A percentile compares a stretch with the other conserved stretches of the same genome.
These are phyloP conservation scores for Stictonetta naevosa DNA, from an alignment of 2,113 vertebrate species.

Conservation along the genomic window DNA sequence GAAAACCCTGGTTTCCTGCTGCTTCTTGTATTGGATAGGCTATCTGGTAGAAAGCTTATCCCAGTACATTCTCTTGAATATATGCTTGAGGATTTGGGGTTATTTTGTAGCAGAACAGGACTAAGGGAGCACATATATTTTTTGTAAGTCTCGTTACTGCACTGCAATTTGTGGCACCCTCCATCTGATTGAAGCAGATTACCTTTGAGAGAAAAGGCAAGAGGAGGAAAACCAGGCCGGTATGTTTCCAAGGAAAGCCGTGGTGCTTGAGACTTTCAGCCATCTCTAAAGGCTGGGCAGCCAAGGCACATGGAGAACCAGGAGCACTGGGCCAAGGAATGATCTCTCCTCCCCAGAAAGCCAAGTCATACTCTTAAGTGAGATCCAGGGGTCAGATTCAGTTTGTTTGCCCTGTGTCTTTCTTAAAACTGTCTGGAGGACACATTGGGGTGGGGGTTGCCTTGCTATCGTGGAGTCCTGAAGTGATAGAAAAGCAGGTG, in stretches of 20 bases:
- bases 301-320: accelerated
- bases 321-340: not conserved
- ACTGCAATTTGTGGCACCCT: not conserved
- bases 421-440: not conserved
- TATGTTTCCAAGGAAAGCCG: not conserved
- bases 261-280: not conserved
- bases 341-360: not conserved
- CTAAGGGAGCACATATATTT: not conserved
- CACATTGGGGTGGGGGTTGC: not conserved
- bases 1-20: not conserved
- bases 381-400: not conserved
- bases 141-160: not conserved
- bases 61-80: not conserved
- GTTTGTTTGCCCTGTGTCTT: not conserved
- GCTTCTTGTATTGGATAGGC: not conserved
- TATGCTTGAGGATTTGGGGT: not conserved
- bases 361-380: accelerated
- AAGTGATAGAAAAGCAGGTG: not conserved
- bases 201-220: not conserved
- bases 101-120: not conserved
- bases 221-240: not conserved
- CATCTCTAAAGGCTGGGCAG: not conserved
- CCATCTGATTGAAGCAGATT: not conserved
- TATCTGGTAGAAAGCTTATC: not conserved
- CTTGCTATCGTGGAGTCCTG: not conserved